Evolutionary conservation across 2,888 invertebrate species (phyloP).

Genomic region (Yponomeuta plumbellus): DNA sequence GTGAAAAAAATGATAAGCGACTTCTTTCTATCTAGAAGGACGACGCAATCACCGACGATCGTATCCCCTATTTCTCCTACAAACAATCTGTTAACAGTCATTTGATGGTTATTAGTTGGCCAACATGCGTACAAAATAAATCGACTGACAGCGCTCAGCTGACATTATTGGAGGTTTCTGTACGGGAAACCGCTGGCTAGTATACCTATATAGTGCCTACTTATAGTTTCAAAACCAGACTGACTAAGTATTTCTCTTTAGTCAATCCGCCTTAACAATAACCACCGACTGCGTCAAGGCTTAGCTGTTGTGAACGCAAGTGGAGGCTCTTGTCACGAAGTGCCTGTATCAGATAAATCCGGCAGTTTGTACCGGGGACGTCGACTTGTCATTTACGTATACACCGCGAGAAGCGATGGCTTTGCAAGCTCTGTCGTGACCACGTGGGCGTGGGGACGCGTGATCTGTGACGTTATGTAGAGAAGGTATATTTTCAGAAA

Average conservation of each 20-base stretch:
- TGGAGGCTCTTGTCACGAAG: slow-evolving; percentile 56
- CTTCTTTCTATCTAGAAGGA: too few species aligned
- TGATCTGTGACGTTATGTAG: slow-evolving; percentile 23
- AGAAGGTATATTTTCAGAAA: slow-evolving; percentile 16
- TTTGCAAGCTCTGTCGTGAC: slow-evolving; percentile 44
- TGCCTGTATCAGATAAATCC: slow-evolving; percentile 68
- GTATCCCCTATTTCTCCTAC: too few species aligned
- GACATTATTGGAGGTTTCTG: too few species aligned
- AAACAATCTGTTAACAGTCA: too few species aligned
- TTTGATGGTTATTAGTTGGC: too few species aligned
- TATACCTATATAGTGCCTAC: too few species aligned
- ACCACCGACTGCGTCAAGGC: not conserved
- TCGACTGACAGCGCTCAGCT: too few species aligned
- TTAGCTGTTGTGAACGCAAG: slow-evolving; percentile 23
- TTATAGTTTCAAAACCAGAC: too few species aligned
- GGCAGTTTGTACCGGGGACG: slow-evolving; percentile 63
- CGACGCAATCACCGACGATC: too few species aligned
- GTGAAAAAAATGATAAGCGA: too few species aligned
- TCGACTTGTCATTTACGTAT: slow-evolving; percentile 55
- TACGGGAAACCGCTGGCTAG: too few species aligned
- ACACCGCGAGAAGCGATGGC: slow-evolving; percentile 20
- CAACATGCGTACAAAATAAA: too few species aligned
- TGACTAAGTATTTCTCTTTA: not conserved
- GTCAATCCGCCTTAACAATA: not conserved
- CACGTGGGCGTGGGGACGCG: slow-evolving; percentile 47